Evolutionary conservation across 37 sponge, comb jelly and placozoan genomes (phyloP).

Genomic region (Spongilla lacustris): DNA sequence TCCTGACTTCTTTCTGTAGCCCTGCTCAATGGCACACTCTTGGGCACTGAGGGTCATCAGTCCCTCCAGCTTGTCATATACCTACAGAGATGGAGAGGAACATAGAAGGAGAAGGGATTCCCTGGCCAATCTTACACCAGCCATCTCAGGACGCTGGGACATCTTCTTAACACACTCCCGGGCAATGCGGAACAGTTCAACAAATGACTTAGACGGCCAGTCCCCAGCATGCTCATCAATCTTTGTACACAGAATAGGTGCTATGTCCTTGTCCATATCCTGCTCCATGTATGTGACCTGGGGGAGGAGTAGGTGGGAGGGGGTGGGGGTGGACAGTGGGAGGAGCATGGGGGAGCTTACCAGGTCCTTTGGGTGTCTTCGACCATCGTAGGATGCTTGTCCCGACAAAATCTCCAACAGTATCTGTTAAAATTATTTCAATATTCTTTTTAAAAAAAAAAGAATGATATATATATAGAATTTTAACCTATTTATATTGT

Average conservation of each 20-base stretch:
- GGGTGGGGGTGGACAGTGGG: not conserved
- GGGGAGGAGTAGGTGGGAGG: not conserved
- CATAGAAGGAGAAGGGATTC: not conserved
- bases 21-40: not conserved
- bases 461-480: too few species aligned
- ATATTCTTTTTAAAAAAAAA: too few species aligned
- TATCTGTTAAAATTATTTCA: constrained; percentile 52
- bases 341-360: constrained; percentile 24
- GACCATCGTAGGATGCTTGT: constrained; percentile 70
- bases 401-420: constrained; percentile 81
- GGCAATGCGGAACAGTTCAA: constrained; percentile 62
- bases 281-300: constrained; percentile 71
- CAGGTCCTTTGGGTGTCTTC: constrained; percentile 65
- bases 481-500: too few species aligned
- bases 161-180: constrained; percentile 57
- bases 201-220: constrained; percentile 77
- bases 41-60: not conserved
- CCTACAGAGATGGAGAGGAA: not conserved
- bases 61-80: not conserved
- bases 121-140: constrained; percentile 16
- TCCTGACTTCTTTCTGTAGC: not conserved
- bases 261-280: constrained; percentile 39
- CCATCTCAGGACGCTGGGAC: constrained; percentile 31
- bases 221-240: constrained; percentile 74
- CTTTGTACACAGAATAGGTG: constrained; percentile 46